Evolutionary conservation across 2,888 invertebrate genomes (phyloP), one percentile per base, ranked within the genome.

Genomic region (Hymenopus coronatus): DNA sequence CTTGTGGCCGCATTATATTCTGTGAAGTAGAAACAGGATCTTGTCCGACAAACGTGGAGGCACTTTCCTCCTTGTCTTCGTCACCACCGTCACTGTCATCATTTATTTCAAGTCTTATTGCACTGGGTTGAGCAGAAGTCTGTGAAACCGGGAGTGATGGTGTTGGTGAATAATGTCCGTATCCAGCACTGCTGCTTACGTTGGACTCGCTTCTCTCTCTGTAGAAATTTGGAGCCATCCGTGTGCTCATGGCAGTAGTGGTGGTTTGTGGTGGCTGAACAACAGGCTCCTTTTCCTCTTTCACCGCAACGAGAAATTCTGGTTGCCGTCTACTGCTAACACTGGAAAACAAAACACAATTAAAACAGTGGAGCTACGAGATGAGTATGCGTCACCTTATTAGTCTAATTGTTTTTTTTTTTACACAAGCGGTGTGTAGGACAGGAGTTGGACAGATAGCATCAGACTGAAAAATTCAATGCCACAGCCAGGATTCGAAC

Each of bases 171-270:
- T 86, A 28, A 28, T 83, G 83, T 8, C 14, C 9, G 28, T 28
- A 85, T 82, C 25, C 70, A 83, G 46, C 54, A n/a, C 82, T 83
- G 85, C 15, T 82, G 82, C 87, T 89, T 28, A 88, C 46, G 27
- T 81, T 81, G 15, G 89, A 28, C 46, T 85, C 85, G 15, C 27
- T 54, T 83, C 40, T 89, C 83, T 89, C 89, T 28, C 83, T 88
- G 28, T 89, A 89, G 33, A 89, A 89, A 30, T 89, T 89, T 28
- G 88, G 85, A 46, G 85, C 54, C 7, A 86, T 85, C 27, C 88
- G 84, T 82, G 88, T 89, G 27, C 85, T 85, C 28, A 88, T 28
- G 70, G 30, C 70, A 33, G 81, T n/a, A 82, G 40, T n/a, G 15
- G 30, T 25, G 15, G 30, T 25, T 86, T 86, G 15, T n/a, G 33